Conservation (phyloP, 2,113 vertebrate species). For the Capra hircus region DNA sequence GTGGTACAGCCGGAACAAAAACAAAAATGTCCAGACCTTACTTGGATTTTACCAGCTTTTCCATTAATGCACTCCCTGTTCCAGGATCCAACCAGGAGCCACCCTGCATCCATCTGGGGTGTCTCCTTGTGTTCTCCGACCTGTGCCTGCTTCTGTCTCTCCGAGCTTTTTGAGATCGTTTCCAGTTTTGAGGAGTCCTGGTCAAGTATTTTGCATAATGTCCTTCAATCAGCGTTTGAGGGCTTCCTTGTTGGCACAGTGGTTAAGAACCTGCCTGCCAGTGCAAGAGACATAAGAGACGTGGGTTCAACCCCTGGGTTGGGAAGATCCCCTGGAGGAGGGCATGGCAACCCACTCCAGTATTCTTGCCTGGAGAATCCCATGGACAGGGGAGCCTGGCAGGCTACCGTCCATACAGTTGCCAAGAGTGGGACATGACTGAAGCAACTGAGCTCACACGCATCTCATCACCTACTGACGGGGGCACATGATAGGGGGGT, state of each 20-base stretch:
- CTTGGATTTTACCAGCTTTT: neutral
- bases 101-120: accelerated
- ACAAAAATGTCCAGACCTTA: neutral
- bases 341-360: neutral
- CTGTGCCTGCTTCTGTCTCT: neutral
- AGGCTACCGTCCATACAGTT: neutral
- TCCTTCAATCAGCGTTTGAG: neutral
- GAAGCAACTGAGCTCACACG: neutral
- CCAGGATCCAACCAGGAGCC: neutral
- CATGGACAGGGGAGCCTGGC: neutral
- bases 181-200: neutral
- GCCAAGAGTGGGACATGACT: neutral
- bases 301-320: neutral
- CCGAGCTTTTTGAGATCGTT: neutral
- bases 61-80: neutral
- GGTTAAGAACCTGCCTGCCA: neutral
- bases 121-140: neutral
- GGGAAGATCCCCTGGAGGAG: neutral
- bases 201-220: neutral
- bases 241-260: neutral
- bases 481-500: too few species aligned
- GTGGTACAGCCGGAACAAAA: neutral
- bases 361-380: neutral
- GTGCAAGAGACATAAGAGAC: neutral
- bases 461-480: neutral